Evolutionary conservation across 1,140 invertebrate species (phyloP).

Genomic region (Leptonema lineaticorne): DNA sequence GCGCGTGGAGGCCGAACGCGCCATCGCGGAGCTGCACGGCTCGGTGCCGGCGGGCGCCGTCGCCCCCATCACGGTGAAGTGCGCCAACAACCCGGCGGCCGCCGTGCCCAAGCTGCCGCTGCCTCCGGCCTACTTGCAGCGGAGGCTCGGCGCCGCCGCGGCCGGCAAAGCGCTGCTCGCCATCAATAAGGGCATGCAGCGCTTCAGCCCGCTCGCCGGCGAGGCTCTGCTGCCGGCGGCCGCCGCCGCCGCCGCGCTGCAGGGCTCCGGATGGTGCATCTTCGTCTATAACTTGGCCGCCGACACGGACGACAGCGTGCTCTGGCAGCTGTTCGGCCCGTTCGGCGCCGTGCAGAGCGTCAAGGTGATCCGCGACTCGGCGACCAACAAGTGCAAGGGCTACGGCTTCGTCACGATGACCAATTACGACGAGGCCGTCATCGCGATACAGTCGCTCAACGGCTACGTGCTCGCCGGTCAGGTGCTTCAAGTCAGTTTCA

Average conservation of each 20-base stretch:
- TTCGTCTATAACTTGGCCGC: conserved; percentile 93
- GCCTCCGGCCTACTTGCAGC: conserved; percentile 55
- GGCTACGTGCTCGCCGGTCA: conserved; percentile 86
- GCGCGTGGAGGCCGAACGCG: conserved; percentile 60
- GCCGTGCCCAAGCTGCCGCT: conserved; percentile 56
- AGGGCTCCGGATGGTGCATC: conserved; percentile 83
- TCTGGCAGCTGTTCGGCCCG: conserved; percentile 91
- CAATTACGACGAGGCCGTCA: conserved; percentile 88
- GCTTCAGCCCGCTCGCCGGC: conserved; percentile 80
- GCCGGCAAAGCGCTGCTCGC: conserved; percentile 76
- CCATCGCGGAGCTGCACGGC: conserved; percentile 63
- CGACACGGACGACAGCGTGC: conserved; percentile 86
- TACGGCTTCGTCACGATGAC: conserved; percentile 94
- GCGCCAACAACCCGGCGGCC: conserved; percentile 64
- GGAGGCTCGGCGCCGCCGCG: conserved; percentile 57
- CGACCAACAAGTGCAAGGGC: conserved; percentile 91
- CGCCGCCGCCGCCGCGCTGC: background rate
- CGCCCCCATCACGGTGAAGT: conserved; percentile 62
- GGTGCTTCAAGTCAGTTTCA: conserved; percentile 89
- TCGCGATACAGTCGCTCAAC: conserved; percentile 87
- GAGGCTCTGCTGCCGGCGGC: conserved; percentile 70
- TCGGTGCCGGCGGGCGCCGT: conserved; percentile 60
- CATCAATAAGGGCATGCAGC: conserved; percentile 86
- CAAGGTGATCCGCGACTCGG: conserved; percentile 85
- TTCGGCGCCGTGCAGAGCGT: conserved; percentile 91